Base-by-base conservation (phyloP, 2,113 vertebrate species). In the Gadus macrocephalus region DNA sequence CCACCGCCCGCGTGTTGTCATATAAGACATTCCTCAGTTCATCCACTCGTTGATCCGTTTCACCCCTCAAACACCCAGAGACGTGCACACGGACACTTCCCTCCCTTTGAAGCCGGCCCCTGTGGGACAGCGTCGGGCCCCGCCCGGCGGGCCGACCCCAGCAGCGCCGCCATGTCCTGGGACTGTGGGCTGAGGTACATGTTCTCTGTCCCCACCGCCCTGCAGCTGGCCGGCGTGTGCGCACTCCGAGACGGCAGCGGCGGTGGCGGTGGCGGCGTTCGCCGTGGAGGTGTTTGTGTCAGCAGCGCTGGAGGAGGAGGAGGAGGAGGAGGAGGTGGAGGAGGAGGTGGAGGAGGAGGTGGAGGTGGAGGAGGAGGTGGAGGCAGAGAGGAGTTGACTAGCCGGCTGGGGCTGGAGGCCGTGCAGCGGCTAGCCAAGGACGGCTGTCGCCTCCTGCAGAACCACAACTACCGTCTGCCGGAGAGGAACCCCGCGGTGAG, bases 181-280 rank as follows among this genome's bases (percentile, higher is more conserved):
- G 96, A 95, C 55, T 98, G 96, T 69, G 96, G 97, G 73, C 91
- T 98, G 87, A 98, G 93, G 91, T 98, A 95, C 86, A 86, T 97
- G 65, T 98, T 98, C 82, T 91, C 93, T 90, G 87, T 98, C 88
- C 93, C 96, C 88, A 94, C 95, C 85, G 93, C 90, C 78, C 90
- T 98, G 72, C 96, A 98, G 94, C 95, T 88, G 93, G 94, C 82
- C 73, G 94, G 89, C 5, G 91, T 96, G 83, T 98, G 96, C 75
- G 91, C 94, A 9, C 88, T 98, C 72, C 92, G 93, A 59, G 93
- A 76, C 0, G 67, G 80, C 9, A 71, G 79, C 1, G 15, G 55
- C 9, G 12, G 20, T 20, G 20, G 19, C 20, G 61, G 61, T 1
- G 61, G 20, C 9, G 31, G 79, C 0, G 11, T 9, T 22, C 20